Base-by-base conservation (phyloP, 2,888 invertebrate genomes). In the Eulithis prunata region DNA sequence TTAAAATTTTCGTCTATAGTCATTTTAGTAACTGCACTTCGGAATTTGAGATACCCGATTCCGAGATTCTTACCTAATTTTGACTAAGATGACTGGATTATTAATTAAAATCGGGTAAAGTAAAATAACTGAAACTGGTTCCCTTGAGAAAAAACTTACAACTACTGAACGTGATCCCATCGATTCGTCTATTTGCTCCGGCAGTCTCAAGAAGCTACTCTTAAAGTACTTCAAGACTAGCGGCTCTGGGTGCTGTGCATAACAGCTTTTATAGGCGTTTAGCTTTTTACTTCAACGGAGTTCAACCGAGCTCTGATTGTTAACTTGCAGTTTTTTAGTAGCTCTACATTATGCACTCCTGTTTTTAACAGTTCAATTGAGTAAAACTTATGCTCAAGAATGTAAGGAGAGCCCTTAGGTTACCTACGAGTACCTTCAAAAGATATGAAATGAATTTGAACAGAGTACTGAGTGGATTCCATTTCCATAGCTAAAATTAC, bases 251-350 rank as follows among this genome's bases (percentile, higher is more conserved):
- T 6, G 60, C 45, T 60, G 53, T 38, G 32, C 53, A 36, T n/a
- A 61, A 47, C 36, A 47, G n/a, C 52, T 32, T 52, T 52, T 36
- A 36, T 46, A 41, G 14, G 14, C 45, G 45, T 55, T 32, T 49
- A 62, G 51, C 61, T 51, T 56, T 45, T 57, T 36, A 62, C 36
- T 52, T n/a, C 14, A 32, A 52, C 13, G 12, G 45, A 32, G 38
- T 52, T n/a, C 14, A 32, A 52, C 13, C 14, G 45, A 32, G 38
- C 43, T 57, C 51, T 57, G 45, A 21, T 62, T 45, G 11, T 51
- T 10, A 63, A n/a, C 51, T 58, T 63, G 47, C 52, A 61, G 46
- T 53, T 43, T 60, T 36, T 46, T 45, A 52, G 45, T 10, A 45
- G 45, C 32, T 52, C 28, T 28, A 45, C 32, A 11, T n/a, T 59